These are phyloP conservation scores for Acrobasis suavella DNA, from an alignment of 2,888 invertebrate genomes.

Conservation along the genomic window DNA sequence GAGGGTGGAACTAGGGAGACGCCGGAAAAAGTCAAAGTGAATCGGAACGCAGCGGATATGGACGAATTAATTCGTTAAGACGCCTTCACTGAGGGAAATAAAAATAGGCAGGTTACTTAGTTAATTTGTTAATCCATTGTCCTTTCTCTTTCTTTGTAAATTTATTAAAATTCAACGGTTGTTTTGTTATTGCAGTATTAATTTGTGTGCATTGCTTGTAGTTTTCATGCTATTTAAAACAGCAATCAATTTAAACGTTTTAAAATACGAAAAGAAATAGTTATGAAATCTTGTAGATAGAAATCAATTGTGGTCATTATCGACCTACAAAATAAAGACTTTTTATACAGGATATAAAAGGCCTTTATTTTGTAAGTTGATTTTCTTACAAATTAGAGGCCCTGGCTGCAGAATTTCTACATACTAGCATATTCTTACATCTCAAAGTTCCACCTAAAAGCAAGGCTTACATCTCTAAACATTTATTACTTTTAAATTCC, in stretches of 20 bases:
- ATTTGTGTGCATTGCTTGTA: not conserved
- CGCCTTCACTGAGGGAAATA: conserved; percentile 56
- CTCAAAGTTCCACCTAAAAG: no score
- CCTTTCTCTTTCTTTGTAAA: conserved; percentile 36
- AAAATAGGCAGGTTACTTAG: conserved; percentile 53
- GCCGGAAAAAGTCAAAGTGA: conserved; percentile 28
- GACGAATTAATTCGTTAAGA: conserved; percentile 67
- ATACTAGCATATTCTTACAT: no score
- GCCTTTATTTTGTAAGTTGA: no score
- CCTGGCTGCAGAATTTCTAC: no score
- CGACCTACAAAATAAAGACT: no score
- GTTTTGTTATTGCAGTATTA: conserved; percentile 32
- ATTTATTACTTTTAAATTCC: no score
- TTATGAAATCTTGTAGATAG: no score
- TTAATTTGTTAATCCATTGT: conserved; percentile 47
- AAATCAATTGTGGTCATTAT: no score
- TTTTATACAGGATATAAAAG: no score
- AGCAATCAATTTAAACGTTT: not conserved
- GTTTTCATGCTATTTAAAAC: not conserved
- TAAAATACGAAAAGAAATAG: no score
- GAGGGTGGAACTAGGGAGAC: conserved; percentile 56
- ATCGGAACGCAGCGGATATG: conserved; percentile 43
- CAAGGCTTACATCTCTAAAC: no score
- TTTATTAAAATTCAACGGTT: conserved; percentile 64
- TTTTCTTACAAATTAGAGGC: no score